A percentile compares a stretch with the other conserved stretches of the same genome.
Conservation (phyloP, 2,113 vertebrate genomes). For the Pipra filicauda region DNA sequence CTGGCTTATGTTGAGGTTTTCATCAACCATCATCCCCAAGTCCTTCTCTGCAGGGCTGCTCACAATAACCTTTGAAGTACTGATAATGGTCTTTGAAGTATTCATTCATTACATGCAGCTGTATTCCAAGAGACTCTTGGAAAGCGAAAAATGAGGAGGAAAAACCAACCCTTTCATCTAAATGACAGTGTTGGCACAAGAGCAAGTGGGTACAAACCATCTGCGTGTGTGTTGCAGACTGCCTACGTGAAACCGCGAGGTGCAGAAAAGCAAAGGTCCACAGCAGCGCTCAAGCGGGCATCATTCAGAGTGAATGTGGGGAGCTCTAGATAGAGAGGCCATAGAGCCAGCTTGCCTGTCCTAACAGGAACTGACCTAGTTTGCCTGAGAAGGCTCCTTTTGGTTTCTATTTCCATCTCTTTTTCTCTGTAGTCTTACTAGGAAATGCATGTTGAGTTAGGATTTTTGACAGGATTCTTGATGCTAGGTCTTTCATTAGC, state of each 20-base stretch:
- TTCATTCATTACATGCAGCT: not conserved
- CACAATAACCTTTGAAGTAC: not conserved
- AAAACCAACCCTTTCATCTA: rapidly evolving
- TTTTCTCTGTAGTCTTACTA: not conserved
- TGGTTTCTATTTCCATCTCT: not conserved
- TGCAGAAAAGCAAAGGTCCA: not conserved
- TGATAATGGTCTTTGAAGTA: not conserved
- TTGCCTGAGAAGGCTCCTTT: not conserved
- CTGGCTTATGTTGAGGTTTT: not conserved
- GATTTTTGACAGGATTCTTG: not conserved
- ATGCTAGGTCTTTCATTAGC: not conserved
- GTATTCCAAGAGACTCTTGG: not conserved
- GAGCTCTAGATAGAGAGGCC: not conserved
- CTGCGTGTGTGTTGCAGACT: not conserved
- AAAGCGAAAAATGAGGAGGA: not conserved
- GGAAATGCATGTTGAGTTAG: not conserved
- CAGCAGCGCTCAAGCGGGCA: not conserved
- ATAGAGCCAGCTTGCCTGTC: not conserved
- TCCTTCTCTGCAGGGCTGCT: not conserved
- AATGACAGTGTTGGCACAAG: not conserved
- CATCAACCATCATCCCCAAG: not conserved
- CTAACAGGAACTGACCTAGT: not conserved
- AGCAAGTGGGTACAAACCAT: not conserved
- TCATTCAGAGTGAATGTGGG: not conserved
- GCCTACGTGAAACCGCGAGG: not conserved